A percentile compares a stretch with the other conserved stretches of the same genome.
Evolutionary conservation across 1,140 invertebrate genomes (phyloP).

Genomic region (Bacillus rossius): DNA sequence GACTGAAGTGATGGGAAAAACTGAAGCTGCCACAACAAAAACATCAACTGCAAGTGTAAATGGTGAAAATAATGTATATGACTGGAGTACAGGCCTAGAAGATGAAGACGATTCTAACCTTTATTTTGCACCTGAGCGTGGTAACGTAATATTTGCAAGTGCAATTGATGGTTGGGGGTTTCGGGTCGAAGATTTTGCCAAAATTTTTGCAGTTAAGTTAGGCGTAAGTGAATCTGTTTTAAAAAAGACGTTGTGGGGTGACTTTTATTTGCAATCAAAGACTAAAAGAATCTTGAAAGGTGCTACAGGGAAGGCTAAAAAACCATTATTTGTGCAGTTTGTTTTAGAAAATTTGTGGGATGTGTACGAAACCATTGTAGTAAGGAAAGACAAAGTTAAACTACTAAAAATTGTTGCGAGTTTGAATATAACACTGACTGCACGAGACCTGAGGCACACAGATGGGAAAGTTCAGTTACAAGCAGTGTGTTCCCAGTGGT

Average conservation of each 20-base stretch:
- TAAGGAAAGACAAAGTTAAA: conserved; percentile 76
- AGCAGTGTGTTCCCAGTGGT: conserved; percentile 81
- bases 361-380: conserved; percentile 77
- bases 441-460: conserved; percentile 70
- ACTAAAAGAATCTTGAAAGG: conserved; percentile 82
- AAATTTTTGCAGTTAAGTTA: conserved; percentile 76
- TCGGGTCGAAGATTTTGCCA: conserved; percentile 79
- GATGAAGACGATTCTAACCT: conserved; percentile 82
- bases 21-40: conserved; percentile 27
- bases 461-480: conserved; percentile 75
- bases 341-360: conserved; percentile 93
- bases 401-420: conserved; percentile 75
- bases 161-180: conserved; percentile 72
- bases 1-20: conserved; percentile 67
- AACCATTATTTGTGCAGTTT: conserved; percentile 93
- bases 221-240: conserved; percentile 60
- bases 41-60: conserved; percentile 23
- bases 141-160: conserved; percentile 96
- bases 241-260: conserved; percentile 87
- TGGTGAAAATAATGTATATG: conserved; percentile 42
- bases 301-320: conserved; percentile 92
- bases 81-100: conserved; percentile 79
- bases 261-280: conserved; percentile 89
- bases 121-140: conserved; percentile 88
- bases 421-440: conserved; percentile 69